A percentile compares a stretch with the other conserved stretches of the same genome.
Evolutionary conservation across 2,113 vertebrate genomes (phyloP).

Genomic region (Trachemys scripta): DNA sequence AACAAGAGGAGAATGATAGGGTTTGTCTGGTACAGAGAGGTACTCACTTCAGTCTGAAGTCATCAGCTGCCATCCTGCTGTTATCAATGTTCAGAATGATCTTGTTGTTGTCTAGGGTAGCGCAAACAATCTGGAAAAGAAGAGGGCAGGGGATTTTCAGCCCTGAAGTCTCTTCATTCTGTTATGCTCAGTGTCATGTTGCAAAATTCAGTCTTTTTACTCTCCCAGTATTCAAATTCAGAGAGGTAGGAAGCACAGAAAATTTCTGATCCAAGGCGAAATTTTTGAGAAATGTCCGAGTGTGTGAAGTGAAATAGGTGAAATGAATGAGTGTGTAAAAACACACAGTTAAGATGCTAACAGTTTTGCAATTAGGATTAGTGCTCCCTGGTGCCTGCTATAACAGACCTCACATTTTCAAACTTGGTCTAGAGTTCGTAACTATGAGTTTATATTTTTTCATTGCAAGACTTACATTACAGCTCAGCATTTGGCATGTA

Average conservation of each 20-base stretch:
- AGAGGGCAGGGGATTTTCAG: neutral
- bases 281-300: neutral
- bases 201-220: neutral
- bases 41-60: conserved; percentile 87
- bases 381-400: neutral
- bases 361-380: neutral
- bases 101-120: conserved; percentile 68
- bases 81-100: conserved; percentile 82
- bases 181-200: fast-evolving
- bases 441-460: neutral
- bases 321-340: neutral
- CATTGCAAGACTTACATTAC: neutral
- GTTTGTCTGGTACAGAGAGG: fast-evolving
- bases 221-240: neutral
- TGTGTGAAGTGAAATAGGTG: neutral
- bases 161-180: neutral
- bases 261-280: neutral
- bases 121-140: conserved; percentile 76
- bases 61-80: conserved; percentile 76
- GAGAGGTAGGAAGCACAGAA: neutral
- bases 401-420: neutral
- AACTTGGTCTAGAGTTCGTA: neutral
- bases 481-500: neutral
- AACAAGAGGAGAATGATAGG: neutral
- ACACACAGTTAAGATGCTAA: neutral